A percentile compares a stretch with the other conserved stretches of the same genome.
These are phyloP conservation scores for Poecile montanus DNA, from an alignment of 2,797 vertebrate genomes.

Conservation along the genomic window DNA sequence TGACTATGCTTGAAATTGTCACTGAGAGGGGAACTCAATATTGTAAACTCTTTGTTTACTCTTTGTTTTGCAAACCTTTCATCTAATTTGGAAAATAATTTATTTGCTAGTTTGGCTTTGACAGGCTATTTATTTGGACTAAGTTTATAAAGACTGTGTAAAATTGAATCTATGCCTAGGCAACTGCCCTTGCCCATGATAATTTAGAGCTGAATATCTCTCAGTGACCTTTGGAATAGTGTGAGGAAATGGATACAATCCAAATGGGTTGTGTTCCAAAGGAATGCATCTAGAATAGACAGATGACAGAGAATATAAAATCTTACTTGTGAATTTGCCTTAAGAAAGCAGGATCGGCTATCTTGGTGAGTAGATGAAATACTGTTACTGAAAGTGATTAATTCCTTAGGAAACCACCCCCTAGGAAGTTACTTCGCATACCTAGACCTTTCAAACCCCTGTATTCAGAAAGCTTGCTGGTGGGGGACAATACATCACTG, in stretches of 20 bases:
- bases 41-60: not conserved
- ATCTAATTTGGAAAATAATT: not conserved
- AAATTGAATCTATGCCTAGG: not conserved
- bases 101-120: not conserved
- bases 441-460: not conserved
- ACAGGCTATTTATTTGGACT: not conserved
- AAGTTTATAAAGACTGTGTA: not conserved
- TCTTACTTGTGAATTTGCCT: not conserved
- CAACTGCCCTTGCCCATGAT: not conserved
- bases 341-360: not conserved
- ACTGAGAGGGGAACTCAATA: not conserved
- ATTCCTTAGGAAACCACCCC: not conserved
- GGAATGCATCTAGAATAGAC: not conserved
- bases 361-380: not conserved
- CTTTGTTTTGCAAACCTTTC: not conserved
- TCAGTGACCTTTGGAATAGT: not conserved
- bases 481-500: not conserved
- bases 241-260: not conserved
- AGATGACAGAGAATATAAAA: not conserved
- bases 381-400: not conserved
- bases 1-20: not conserved
- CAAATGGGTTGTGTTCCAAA: not conserved
- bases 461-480: not conserved
- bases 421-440: not conserved
- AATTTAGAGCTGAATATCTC: not conserved